Evolutionary conservation across 2,797 vertebrate genomes (phyloP).

Genomic region (Dryobates pubescens): DNA sequence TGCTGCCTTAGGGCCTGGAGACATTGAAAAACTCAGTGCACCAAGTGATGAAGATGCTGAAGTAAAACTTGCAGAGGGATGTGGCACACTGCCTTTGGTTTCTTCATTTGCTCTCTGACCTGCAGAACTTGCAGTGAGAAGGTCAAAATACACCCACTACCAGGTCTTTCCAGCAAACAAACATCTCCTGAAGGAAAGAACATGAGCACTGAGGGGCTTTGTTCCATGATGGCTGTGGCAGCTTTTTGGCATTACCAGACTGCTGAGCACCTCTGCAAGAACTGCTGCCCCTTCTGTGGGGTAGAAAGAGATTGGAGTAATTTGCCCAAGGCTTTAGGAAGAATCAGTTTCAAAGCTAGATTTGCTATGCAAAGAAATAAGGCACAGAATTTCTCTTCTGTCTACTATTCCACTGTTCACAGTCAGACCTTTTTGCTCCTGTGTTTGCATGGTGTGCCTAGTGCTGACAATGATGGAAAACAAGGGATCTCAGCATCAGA

Average conservation of each 20-base stretch:
- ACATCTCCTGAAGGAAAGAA: not conserved
- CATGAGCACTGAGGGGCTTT: not conserved
- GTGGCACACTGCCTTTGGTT: not conserved
- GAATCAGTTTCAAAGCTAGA: not conserved
- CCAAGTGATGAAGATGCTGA: not conserved
- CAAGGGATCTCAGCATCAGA: not conserved
- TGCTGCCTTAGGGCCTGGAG: fast-evolving
- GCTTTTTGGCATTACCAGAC: not conserved
- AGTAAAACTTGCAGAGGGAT: not conserved
- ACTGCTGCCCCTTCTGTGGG: not conserved
- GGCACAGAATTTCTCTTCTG: not conserved
- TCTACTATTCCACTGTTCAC: not conserved
- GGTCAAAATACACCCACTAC: not conserved
- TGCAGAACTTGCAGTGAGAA: not conserved
- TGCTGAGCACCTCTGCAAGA: not conserved
- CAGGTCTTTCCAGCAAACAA: not conserved
- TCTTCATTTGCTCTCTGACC: not conserved
- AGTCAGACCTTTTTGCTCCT: not conserved
- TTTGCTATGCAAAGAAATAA: not conserved
- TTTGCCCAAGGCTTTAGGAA: not conserved
- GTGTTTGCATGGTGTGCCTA: not conserved
- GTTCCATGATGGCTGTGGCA: not conserved
- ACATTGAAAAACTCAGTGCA: not conserved
- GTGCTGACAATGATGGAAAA: not conserved
- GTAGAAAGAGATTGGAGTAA: not conserved